Evolutionary conservation across 2,113 vertebrate species (phyloP).

Genomic region (Oryzias celebensis): DNA sequence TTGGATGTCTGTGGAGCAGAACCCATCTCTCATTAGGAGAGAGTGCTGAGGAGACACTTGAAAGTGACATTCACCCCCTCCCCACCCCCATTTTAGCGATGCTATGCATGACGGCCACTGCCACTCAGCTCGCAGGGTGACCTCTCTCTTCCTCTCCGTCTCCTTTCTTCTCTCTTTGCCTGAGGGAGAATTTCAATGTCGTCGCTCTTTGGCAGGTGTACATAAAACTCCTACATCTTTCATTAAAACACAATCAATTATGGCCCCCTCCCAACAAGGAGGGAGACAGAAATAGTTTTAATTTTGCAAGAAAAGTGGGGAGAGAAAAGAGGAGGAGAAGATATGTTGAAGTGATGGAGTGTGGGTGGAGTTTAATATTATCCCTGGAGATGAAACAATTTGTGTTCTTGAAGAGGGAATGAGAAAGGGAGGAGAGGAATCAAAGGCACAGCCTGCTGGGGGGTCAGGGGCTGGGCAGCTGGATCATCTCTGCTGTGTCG

Average conservation of each 20-base stretch:
- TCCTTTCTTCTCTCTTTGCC: conserved; percentile 70
- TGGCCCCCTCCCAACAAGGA: conserved; percentile 50
- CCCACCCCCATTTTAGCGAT: conserved; percentile 73
- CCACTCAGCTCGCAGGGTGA: conserved; percentile 83
- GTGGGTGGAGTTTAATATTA: conserved; percentile 84
- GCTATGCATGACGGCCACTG: conserved; percentile 79
- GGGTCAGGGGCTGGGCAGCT: conserved; percentile 91
- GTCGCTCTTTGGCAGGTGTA: conserved; percentile 73
- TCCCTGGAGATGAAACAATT: conserved; percentile 83
- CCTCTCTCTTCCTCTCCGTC: conserved; percentile 65
- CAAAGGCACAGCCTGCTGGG: conserved; percentile 91
- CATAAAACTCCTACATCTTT: conserved; percentile 71
- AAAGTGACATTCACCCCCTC: conserved; percentile 80
- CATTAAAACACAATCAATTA: conserved; percentile 72
- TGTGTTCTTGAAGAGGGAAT: conserved; percentile 92
- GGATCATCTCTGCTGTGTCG: conserved; percentile 82
- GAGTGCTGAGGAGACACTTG: conserved; percentile 81
- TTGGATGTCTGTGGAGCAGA: conserved; percentile 82
- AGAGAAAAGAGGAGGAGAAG: conserved; percentile 61
- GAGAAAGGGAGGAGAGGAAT: conserved; percentile 88
- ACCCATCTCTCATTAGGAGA: conserved; percentile 84
- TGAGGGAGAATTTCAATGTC: conserved; percentile 78
- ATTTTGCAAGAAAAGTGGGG: conserved; percentile 32
- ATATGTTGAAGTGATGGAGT: conserved; percentile 84
- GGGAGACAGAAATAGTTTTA: conserved; percentile 37